Evolutionary conservation across 2,797 vertebrate genomes (phyloP).

Genomic region (Crocodylus rhombifer): DNA sequence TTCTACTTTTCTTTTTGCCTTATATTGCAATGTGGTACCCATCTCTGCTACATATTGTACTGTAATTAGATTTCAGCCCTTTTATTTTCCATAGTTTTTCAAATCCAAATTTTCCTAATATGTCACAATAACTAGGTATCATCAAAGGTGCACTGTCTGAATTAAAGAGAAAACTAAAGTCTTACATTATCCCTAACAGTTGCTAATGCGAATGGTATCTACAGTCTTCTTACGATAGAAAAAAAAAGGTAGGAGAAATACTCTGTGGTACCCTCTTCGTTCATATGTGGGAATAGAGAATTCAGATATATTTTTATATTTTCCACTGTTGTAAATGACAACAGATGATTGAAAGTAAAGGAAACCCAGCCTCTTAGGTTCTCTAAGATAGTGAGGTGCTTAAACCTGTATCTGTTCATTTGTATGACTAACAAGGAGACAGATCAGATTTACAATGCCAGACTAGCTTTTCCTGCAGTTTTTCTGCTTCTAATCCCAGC

Average conservation of each 20-base stretch:
- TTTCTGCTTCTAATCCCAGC: neutral
- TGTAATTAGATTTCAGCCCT: neutral
- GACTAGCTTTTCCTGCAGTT: neutral
- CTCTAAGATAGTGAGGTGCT: neutral
- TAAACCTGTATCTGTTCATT: neutral
- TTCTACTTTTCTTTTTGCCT: neutral
- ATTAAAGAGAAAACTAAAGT: fast-evolving
- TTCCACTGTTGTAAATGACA: neutral
- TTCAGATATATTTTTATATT: neutral
- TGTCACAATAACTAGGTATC: neutral
- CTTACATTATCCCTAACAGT: neutral
- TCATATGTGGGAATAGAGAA: neutral
- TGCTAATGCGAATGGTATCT: neutral
- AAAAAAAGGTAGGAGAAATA: neutral
- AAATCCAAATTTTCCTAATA: neutral
- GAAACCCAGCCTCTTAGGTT: neutral
- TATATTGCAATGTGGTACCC: neutral
- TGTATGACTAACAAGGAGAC: neutral
- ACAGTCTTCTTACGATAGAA: neutral
- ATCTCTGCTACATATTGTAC: neutral
- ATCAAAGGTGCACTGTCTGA: neutral
- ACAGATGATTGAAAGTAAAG: neutral
- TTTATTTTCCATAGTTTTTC: neutral
- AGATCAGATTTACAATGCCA: neutral
- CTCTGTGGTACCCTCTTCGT: neutral